Base-by-base conservation (phyloP, 2,113 vertebrate species). In the Megaleporinus macrocephalus region DNA sequence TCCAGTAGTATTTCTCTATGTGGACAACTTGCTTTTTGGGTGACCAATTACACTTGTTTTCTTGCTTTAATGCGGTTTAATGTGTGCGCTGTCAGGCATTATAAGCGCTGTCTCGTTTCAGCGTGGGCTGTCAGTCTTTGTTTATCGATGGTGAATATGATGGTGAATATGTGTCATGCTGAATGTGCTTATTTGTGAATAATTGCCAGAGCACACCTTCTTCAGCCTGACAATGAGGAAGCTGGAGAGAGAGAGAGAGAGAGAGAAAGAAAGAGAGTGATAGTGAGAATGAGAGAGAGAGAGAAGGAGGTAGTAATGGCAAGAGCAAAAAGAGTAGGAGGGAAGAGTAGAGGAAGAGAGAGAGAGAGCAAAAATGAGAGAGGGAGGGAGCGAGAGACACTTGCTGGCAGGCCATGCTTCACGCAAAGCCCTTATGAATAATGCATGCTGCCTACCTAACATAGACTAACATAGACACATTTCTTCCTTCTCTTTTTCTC, bases 381-480 rank as follows among this genome's bases (percentile, higher is more conserved):
- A 88, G 87, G 86, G 89, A 86, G 90, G 71, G 72, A 85, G 89
- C 90, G 92, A 47, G 62, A 83, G 69, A 75, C 62, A 76, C 51
- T 90, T 74, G 81, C 61, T 90, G 92, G 89, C 92, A 93, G 90
- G 92, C 88, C 89, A 91, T 93, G 92, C 89, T 84, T 94, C 92
- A 93, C 91, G 88, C 87, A 90, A 93, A 92, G 90, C 83, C 84
- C 85, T 71, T 90, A 95, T 94, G 92, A 94, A 94, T 93, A 94
- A 94, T 94, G 89, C 90, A 94, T 94, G 61, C 77, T 86, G 85
- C 84, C 86, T 86, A 87, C 88, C 89, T 89, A n/a, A n/a, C n/a
- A n/a, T n/a, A 85, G 86, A 88, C 81, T 89, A 85, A 87, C 87
- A 86, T 84, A 69, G 77, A 84, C 86, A 73, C 80, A 84, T 87